Evolutionary conservation across 2,113 vertebrate genomes (phyloP).

Genomic region (Lamprotornis superbus): DNA sequence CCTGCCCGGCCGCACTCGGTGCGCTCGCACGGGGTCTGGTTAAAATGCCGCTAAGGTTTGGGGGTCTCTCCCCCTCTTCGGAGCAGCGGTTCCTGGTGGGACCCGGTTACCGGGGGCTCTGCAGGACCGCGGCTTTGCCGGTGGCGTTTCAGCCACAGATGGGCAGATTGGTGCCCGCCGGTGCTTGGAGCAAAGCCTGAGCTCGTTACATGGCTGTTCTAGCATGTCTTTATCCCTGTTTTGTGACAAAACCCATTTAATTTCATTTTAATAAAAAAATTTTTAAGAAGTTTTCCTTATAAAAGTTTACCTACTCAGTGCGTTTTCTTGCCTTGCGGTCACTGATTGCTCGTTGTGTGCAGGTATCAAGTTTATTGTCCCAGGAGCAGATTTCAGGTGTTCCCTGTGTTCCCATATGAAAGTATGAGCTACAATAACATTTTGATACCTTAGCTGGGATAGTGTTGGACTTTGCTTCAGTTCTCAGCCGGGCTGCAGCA

Average conservation of each 20-base stretch:
- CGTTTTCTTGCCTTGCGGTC: rapidly evolving
- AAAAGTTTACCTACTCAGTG: neutral
- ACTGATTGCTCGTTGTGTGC: rapidly evolving
- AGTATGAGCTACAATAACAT: rapidly evolving
- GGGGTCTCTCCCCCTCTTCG: rapidly evolving
- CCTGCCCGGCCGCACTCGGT: neutral
- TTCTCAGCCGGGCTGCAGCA: neutral
- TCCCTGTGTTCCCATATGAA: rapidly evolving
- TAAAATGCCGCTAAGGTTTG: rapidly evolving
- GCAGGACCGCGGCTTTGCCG: neutral
- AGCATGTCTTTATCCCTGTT: rapidly evolving
- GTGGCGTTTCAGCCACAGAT: rapidly evolving
- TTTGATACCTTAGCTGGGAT: rapidly evolving
- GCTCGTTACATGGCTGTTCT: rapidly evolving
- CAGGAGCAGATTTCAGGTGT: rapidly evolving
- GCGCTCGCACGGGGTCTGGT: neutral
- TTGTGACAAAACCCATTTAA: neutral
- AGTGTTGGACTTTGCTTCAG: rapidly evolving
- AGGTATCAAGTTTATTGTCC: rapidly evolving
- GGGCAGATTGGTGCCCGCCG: neutral
- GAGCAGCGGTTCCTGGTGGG: neutral
- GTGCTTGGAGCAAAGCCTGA: neutral
- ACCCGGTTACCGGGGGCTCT: neutral
- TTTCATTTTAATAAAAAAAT: neutral
- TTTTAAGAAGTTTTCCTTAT: rapidly evolving